A percentile compares a stretch with the other conserved stretches of the same genome.
phyloP scores from a whole-genome alignment of 2,888 invertebrate species.

The Ashinkailepas kermadecensis region DNA sequence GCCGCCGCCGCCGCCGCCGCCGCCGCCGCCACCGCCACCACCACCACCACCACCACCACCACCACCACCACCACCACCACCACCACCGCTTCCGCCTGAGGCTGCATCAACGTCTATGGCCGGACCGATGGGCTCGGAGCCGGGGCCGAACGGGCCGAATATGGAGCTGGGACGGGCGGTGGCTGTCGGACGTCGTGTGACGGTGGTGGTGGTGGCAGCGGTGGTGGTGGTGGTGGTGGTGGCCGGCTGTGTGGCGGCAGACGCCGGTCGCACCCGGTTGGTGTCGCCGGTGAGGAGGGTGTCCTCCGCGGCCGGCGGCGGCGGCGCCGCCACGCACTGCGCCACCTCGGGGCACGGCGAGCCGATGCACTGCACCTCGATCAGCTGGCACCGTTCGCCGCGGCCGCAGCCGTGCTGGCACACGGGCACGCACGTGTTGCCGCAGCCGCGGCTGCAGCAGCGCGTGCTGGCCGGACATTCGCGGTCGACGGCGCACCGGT shows the following conservation, averaged over 20 bases:
- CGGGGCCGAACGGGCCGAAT: no score
- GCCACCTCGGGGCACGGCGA: slow-evolving; percentile 1
- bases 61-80: no score
- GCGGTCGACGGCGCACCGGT: not conserved
- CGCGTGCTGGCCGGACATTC: not conserved
- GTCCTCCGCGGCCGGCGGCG: not conserved
- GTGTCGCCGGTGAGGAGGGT: no score
- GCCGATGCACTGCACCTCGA: not conserved
- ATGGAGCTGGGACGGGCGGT: no score
- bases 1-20: not conserved
- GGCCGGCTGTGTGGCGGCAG: no score
- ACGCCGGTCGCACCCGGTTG: no score
- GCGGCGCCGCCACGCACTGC: slow-evolving; percentile 8
- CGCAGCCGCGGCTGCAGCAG: slow-evolving; percentile 11
- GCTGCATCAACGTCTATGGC: no score
- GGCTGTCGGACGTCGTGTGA: not conserved
- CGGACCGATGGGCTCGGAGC: no score
- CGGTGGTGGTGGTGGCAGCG: not conserved
- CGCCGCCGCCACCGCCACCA: not conserved
- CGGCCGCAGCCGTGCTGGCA: not conserved
- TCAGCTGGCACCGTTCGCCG: not conserved
- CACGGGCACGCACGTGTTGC: not conserved
- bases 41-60: no score
- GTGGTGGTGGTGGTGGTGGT: no score
- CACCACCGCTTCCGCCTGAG: no score